Evolutionary conservation across 2,797 vertebrate species (phyloP).

Genomic region (Stomatorhinus walkeri): DNA sequence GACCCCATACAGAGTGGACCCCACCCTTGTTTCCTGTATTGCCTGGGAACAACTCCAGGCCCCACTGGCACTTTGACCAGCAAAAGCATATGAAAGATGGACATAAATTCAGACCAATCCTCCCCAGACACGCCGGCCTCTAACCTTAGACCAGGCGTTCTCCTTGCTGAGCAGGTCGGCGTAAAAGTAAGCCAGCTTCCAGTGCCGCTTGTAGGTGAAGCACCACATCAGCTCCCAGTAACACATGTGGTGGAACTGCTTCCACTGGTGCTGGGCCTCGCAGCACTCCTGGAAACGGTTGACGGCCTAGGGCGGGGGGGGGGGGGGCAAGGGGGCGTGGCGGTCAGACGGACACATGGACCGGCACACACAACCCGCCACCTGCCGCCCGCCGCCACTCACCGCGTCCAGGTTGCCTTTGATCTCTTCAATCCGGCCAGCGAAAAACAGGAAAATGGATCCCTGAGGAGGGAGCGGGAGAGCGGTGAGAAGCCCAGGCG

Average conservation of each 20-base stretch:
- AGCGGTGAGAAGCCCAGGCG: neutral
- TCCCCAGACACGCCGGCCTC: slow-evolving; percentile 4
- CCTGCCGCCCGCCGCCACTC: slow-evolving; percentile 47
- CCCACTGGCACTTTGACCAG: neutral
- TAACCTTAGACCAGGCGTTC: slow-evolving; percentile 94
- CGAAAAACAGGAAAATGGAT: slow-evolving; percentile 97
- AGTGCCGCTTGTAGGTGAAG: slow-evolving; percentile 91
- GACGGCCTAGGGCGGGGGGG: slow-evolving; percentile 66
- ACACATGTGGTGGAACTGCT: slow-evolving; percentile 98
- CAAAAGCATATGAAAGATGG: neutral
- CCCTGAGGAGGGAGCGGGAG: slow-evolving; percentile 58
- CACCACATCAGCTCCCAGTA: slow-evolving; percentile 99
- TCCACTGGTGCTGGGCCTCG: slow-evolving; percentile 92
- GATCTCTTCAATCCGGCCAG: slow-evolving; percentile 92
- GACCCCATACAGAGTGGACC: neutral
- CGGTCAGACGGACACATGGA: neutral
- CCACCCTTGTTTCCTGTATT: neutral
- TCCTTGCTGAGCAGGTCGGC: slow-evolving; percentile 95
- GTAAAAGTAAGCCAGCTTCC: slow-evolving; percentile 98
- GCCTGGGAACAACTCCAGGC: neutral
- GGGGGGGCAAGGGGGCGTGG: neutral
- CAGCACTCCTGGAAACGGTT: slow-evolving; percentile 86
- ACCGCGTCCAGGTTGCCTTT: slow-evolving; percentile 91
- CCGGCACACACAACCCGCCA: neutral
- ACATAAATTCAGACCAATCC: neutral